These are phyloP conservation scores for Dicaeum eximium DNA, from an alignment of 2,113 vertebrate species.

Conservation along the genomic window DNA sequence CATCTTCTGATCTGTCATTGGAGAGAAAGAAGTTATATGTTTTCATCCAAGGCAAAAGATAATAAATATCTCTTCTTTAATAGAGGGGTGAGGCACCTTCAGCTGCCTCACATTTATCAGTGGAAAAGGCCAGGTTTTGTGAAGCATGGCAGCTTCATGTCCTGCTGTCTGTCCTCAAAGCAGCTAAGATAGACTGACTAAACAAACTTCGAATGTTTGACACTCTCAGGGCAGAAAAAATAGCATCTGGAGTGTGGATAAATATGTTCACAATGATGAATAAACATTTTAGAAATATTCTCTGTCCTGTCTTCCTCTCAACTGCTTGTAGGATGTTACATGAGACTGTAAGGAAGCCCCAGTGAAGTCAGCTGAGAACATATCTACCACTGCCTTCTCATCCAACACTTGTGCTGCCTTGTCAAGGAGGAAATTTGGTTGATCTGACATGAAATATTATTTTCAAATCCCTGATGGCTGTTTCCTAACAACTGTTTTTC, in stretches of 20 bases:
- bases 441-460: background rate
- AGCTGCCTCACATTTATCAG: background rate
- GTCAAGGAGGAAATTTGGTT: background rate
- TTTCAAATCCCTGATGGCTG: background rate
- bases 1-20: background rate
- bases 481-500: background rate
- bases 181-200: background rate
- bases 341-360: background rate
- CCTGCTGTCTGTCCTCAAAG: background rate
- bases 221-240: background rate
- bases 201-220: background rate
- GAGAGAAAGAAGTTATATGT: background rate
- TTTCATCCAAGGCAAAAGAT: background rate
- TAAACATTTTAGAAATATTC: background rate
- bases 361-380: background rate
- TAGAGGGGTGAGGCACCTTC: background rate
- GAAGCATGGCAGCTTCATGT: background rate
- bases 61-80: background rate
- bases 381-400: background rate
- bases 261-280: background rate
- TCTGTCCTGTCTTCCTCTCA: background rate
- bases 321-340: background rate
- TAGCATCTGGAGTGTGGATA: background rate
- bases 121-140: background rate
- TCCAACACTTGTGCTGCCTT: background rate